Base-by-base conservation (phyloP, 2,797 vertebrate genomes). In the Cygnus olor region DNA sequence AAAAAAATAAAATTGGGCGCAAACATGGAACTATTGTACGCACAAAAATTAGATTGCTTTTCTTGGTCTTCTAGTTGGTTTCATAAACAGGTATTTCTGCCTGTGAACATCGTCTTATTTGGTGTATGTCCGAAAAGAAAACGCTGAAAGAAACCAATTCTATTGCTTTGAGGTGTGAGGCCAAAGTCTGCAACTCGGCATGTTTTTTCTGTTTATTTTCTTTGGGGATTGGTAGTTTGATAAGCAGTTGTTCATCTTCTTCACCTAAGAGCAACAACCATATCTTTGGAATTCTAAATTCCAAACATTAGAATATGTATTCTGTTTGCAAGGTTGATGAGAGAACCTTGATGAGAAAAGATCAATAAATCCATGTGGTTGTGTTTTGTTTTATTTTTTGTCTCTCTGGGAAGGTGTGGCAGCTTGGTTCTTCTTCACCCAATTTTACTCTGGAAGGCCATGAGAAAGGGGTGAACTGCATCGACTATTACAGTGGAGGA, bases 391-490 rank as follows among this genome's bases (percentile, higher is more conserved):
- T 47, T 68, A 9, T 65, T 63, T 32, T 76, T 85, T 12, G 80
- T 66, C n/a, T n/a, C 76, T n/a, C 85, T 92, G 90, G 56, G 25
- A 85, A 99, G 99, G 99, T 99, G 21, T 99, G 99, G 99, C 99
- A 99, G 96, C 98, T 99, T 47, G 99, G 99, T 36, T 99, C 99
- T 16, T 99, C 99, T 0, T 99, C 99, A 88, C 99, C 99, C 60
- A 99, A 99, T 97, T 99, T 99, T 95, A 99, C 99, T 64, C 97
- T 99, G 97, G 99, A 99, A 91, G 99, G 99, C 63, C 99, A 99
- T 0, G 99, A 99, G 97, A 99, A 99, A 93, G 99, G 99, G 8
- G 99, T 99, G 34, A 99, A 99, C 97, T 99, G 99, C 96, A 99
- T 99, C 38, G 99, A 99, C 97, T 99, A 99, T 85, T 99, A 99